Evolutionary conservation across 2,888 invertebrate genomes (phyloP).

Genomic region (Lochmaea capreae): DNA sequence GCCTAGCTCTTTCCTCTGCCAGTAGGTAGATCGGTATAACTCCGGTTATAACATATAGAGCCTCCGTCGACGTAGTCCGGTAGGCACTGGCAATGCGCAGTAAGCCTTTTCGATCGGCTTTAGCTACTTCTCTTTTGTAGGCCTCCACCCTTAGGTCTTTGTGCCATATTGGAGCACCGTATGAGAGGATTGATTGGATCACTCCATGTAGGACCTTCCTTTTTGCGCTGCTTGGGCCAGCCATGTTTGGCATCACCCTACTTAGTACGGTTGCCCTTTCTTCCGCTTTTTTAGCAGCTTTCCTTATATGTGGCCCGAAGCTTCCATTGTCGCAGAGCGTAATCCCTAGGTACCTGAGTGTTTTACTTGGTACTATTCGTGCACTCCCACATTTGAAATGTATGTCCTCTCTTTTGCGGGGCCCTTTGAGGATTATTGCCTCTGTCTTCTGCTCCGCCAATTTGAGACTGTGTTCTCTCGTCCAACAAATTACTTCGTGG

Average conservation of each 20-base stretch:
- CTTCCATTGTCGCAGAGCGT: neutral
- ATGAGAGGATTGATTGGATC: no score
- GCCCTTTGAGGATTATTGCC: slow-evolving; percentile 2
- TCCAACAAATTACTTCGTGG: neutral
- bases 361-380: neutral
- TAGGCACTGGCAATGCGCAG: no score
- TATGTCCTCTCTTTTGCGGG: neutral
- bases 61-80: no score
- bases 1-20: no score
- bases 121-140: no score
- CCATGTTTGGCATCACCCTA: slow-evolving; percentile 46
- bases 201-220: slow-evolving; percentile 20
- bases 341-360: slow-evolving; percentile 6
- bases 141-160: no score
- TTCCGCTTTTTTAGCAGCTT: slow-evolving; percentile 15
- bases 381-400: slow-evolving; percentile 11
- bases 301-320: slow-evolving; percentile 1
- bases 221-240: slow-evolving; percentile 27
- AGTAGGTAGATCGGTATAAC: no score
- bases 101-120: no score
- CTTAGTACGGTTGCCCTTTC: slow-evolving; percentile 37
- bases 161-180: no score
- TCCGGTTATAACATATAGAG: no score
- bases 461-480: slow-evolving; percentile 1
- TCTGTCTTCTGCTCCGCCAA: slow-evolving; percentile 20